Conservation (phyloP, 2,888 invertebrate species). For the Meiosimyza decipiens region DNA sequence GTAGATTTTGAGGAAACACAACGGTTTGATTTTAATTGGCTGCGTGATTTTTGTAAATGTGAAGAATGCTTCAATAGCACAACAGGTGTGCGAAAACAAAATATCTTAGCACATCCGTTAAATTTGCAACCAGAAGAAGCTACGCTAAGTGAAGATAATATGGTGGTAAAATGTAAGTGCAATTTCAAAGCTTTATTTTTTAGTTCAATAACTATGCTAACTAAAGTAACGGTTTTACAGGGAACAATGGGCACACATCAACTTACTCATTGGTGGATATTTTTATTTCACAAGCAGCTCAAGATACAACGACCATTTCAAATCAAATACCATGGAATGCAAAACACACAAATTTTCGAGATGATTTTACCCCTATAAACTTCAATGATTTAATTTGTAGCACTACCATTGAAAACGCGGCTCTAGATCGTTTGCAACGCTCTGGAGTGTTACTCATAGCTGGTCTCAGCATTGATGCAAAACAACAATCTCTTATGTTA, state of each 20-base stretch:
- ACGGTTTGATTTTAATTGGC: conserved; percentile 33
- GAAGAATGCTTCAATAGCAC: conserved; percentile 28
- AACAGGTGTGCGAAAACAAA: background rate
- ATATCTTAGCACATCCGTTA: conserved; percentile 14
- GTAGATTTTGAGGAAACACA: background rate
- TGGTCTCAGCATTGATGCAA: conserved; percentile 27
- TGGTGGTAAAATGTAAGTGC: conserved; percentile 38
- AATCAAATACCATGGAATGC: conserved; percentile 30
- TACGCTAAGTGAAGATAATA: conserved; percentile 32
- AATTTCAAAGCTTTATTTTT: background rate
- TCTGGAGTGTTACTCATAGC: conserved; percentile 36
- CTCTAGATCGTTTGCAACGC: conserved; percentile 36
- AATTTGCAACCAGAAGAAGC: conserved; percentile 30
- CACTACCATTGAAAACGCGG: conserved; percentile 17
- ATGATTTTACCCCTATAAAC: conserved; percentile 30
- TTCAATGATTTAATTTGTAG: conserved; percentile 34
- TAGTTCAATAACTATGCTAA: background rate
- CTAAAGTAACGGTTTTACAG: conserved; percentile 56
- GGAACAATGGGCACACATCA: conserved; percentile 70
- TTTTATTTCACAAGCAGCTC: background rate
- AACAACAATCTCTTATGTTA: conserved; percentile 33
- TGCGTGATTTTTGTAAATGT: conserved; percentile 38
- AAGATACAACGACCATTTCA: too few species aligned
- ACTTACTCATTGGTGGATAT: conserved; percentile 62
- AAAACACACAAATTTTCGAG: conserved; percentile 18